Evolutionary conservation across 2,888 invertebrate species (phyloP).

Genomic region (Xanthia icteritia): DNA sequence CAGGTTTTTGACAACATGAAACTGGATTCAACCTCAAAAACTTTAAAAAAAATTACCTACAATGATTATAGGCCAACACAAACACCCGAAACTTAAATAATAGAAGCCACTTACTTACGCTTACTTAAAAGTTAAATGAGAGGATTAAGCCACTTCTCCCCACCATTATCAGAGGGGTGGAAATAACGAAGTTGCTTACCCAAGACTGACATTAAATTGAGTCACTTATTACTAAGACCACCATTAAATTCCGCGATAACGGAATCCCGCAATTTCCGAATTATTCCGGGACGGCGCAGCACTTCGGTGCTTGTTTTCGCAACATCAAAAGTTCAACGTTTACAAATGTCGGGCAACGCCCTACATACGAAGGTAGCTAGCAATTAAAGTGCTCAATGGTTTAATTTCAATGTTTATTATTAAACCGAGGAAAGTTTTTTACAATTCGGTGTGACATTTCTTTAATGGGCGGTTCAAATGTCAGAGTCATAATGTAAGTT

Average conservation of each 20-base stretch:
- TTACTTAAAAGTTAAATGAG: constrained; percentile 59
- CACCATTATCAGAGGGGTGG: constrained; percentile 51
- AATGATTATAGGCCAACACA: constrained; percentile 15
- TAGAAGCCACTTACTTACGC: constrained; percentile 52
- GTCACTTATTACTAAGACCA: constrained; percentile 60
- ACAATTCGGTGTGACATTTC: constrained; percentile 58
- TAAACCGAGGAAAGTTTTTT: constrained; percentile 52
- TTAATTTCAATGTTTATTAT: constrained; percentile 48
- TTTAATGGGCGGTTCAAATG: constrained; percentile 64
- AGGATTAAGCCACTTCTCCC: constrained; percentile 45
- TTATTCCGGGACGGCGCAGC: constrained; percentile 34
- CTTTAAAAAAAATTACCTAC: background rate
- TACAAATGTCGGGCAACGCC: constrained; percentile 72
- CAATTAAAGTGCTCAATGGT: constrained; percentile 62
- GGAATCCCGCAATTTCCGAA: constrained; percentile 52
- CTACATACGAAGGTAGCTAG: constrained; percentile 70
- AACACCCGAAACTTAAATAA: constrained; percentile 50
- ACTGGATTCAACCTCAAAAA: background rate
- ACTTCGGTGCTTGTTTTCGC: constrained; percentile 62
- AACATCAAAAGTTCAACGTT: constrained; percentile 73
- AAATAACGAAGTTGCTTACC: constrained; percentile 61
- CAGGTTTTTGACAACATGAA: background rate
- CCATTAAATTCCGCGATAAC: constrained; percentile 61
- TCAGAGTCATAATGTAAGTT: constrained; percentile 50
- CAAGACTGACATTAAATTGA: constrained; percentile 58